A percentile compares a stretch with the other conserved stretches of the same genome.
phyloP scores from a whole-genome alignment of 2,797 vertebrate species.

The Babyrousa celebensis region DNA sequence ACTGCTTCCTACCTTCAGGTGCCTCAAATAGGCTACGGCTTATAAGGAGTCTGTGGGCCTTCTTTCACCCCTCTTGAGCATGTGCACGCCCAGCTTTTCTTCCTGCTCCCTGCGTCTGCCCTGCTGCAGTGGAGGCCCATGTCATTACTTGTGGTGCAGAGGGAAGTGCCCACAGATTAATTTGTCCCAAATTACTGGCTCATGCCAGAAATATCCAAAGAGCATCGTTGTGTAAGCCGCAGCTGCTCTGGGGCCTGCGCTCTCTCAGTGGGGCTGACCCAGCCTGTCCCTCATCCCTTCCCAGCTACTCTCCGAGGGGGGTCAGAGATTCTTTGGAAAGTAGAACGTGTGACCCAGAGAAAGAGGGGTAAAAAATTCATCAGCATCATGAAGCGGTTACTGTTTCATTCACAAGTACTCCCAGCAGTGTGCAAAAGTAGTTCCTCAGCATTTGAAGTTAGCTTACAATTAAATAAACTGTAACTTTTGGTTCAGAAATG shows the following conservation, averaged over 20 bases:
- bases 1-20: rapidly evolving
- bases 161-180: not conserved
- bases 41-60: no score
- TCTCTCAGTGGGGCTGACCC: not conserved
- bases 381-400: not conserved
- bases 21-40: not conserved
- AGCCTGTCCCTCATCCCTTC: not conserved
- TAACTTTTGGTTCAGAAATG: not conserved
- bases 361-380: conserved; percentile 2
- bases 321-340: not conserved
- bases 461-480: not conserved
- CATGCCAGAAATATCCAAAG: conserved; percentile 32
- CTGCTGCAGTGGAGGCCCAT: not conserved
- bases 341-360: not conserved
- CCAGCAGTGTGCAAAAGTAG: not conserved
- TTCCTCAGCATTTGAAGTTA: not conserved
- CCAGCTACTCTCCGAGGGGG: not conserved
- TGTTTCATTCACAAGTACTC: not conserved
- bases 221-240: not conserved
- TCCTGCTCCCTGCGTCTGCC: not conserved
- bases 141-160: not conserved
- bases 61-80: not conserved
- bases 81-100: not conserved
- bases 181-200: not conserved
- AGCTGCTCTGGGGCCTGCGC: not conserved